Percentiles rank a stretch among this genome's conserved stretches.
Evolutionary conservation across 2,888 invertebrate species (phyloP).

Genomic region (Gibbula magus): DNA sequence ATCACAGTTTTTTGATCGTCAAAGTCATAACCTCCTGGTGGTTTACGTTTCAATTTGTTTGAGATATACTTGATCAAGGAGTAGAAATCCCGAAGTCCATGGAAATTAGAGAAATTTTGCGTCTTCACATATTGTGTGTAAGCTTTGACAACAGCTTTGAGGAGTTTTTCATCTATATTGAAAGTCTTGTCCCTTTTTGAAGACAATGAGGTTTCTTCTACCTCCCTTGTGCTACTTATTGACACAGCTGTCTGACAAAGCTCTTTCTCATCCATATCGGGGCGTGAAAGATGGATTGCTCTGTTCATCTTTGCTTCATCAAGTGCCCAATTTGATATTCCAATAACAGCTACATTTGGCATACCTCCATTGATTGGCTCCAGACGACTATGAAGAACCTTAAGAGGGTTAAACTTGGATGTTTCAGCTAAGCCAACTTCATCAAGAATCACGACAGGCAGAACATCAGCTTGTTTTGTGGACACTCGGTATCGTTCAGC

Average conservation of each 20-base stretch:
- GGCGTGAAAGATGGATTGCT: slow-evolving; percentile 41
- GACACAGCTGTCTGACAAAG: slow-evolving; percentile 29
- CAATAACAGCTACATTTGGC: slow-evolving; percentile 40
- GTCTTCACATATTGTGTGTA: slow-evolving; percentile 24
- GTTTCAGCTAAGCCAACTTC: slow-evolving; percentile 47
- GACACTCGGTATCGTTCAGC: slow-evolving; percentile 24
- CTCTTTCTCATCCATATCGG: slow-evolving; percentile 35
- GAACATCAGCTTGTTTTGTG: slow-evolving; percentile 25
- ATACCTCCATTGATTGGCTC: slow-evolving; percentile 30
- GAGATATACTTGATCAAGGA: slow-evolving; percentile 38
- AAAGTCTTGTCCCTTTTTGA: background rate
- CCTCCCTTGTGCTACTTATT: slow-evolving; percentile 12
- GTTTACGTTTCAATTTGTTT: background rate
- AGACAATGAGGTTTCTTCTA: too few species aligned
- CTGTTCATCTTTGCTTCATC: slow-evolving; percentile 54
- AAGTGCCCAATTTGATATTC: slow-evolving; percentile 40
- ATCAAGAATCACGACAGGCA: slow-evolving; percentile 45
- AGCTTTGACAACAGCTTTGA: slow-evolving; percentile 26
- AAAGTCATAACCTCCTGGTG: background rate
- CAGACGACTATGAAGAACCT: slow-evolving; percentile 43
- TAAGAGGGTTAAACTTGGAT: slow-evolving; percentile 45
- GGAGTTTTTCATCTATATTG: slow-evolving; percentile 9
- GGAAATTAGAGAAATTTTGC: slow-evolving; percentile 31
- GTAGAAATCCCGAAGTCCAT: slow-evolving; percentile 41
- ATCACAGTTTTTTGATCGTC: background rate